These are phyloP conservation scores for Escarpia spicata DNA, from an alignment of 2,888 invertebrate genomes.

Conservation along the genomic window DNA sequence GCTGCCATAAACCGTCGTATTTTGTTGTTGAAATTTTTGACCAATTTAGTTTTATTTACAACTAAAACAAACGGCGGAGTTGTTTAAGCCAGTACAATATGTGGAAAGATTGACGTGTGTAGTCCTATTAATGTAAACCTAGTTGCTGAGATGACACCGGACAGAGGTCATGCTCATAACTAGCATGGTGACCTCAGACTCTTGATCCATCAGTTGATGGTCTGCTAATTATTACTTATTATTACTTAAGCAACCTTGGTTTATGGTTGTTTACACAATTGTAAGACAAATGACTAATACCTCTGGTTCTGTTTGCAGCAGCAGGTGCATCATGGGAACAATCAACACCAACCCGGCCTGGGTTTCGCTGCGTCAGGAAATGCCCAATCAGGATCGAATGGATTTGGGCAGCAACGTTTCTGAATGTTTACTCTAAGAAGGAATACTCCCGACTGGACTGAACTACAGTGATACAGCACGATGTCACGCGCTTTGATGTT, in stretches of 20 bases:
- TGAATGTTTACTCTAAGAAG: not conserved
- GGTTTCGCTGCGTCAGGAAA: not conserved
- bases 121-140: too few relatives aligned
- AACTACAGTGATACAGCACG: not conserved
- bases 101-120: too few relatives aligned
- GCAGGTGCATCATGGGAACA: constrained; percentile 16
- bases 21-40: too few relatives aligned
- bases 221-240: too few relatives aligned
- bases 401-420: constrained; percentile 6
- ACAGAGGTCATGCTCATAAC: too few relatives aligned
- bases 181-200: too few relatives aligned
- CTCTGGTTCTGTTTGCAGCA: not conserved
- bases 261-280: not conserved
- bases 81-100: too few relatives aligned
- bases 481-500: not conserved
- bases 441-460: not conserved
- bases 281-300: not conserved
- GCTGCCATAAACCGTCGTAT: too few relatives aligned
- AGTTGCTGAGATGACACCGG: too few relatives aligned
- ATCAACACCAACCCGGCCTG: not conserved
- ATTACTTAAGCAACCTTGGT: not conserved
- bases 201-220: too few relatives aligned
- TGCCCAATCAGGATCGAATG: not conserved
- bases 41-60: too few relatives aligned
- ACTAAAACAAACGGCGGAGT: too few relatives aligned